These are phyloP conservation scores for Threskiornis aethiopicus DNA, from an alignment of 2,797 vertebrate genomes.

Conservation along the genomic window DNA sequence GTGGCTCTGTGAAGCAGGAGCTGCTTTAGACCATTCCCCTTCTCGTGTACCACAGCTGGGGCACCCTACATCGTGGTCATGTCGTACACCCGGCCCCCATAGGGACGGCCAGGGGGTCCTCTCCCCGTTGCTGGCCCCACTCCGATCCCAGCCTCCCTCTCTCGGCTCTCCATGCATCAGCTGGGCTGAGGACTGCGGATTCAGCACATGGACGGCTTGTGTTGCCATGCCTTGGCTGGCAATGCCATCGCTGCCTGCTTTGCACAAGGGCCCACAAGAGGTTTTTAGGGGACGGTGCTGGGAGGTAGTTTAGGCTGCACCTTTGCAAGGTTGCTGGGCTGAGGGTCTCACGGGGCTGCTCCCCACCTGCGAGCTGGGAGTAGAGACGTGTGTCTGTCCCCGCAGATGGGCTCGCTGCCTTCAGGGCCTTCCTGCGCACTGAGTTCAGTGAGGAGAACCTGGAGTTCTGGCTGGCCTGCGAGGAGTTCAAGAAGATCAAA, in stretches of 20 bases:
- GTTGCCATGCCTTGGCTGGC: not conserved
- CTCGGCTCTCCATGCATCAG: rapidly evolving
- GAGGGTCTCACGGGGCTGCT: not conserved
- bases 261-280: not conserved
- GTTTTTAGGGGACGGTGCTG: rapidly evolving
- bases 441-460: conserved; percentile 99
- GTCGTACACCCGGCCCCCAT: rapidly evolving
- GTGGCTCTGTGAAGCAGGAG: not conserved
- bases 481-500: conserved; percentile 97
- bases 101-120: rapidly evolving
- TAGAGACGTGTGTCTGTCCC: not conserved
- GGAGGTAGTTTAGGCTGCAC: not conserved
- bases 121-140: rapidly evolving
- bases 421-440: conserved; percentile 93
- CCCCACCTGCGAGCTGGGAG: rapidly evolving
- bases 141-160: not conserved
- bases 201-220: not conserved
- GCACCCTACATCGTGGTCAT: rapidly evolving
- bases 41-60: rapidly evolving
- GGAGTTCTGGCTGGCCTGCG: conserved; percentile 98
- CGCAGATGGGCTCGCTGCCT: conserved; percentile 92
- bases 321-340: not conserved
- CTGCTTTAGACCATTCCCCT: not conserved
- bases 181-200: not conserved
- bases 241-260: rapidly evolving